Conservation (phyloP, 2,113 vertebrate genomes). For the Prunella fulvescens region DNA sequence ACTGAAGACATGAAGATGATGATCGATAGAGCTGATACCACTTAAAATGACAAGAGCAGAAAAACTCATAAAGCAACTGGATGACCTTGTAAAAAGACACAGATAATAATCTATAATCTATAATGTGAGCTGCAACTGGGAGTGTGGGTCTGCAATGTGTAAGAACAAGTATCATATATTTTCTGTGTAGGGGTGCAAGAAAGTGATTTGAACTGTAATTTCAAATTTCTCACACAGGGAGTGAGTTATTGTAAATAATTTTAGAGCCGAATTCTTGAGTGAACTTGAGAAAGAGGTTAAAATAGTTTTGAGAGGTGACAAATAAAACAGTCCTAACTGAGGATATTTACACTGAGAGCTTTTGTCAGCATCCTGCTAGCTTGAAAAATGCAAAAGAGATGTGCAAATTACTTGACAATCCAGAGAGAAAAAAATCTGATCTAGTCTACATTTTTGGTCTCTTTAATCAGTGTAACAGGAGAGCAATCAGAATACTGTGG, state of each 20-base stretch:
- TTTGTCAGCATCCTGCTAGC: background rate
- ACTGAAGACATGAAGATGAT: constrained; percentile 49
- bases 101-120: constrained; percentile 50
- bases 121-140: background rate
- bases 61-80: background rate
- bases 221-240: constrained; percentile 26
- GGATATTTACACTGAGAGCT: background rate
- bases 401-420: background rate
- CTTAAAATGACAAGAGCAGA: constrained; percentile 46
- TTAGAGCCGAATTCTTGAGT: background rate
- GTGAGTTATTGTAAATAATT: background rate
- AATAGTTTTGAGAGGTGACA: background rate
- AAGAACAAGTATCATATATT: background rate
- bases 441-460: background rate
- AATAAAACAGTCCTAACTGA: background rate
- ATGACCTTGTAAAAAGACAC: constrained; percentile 50
- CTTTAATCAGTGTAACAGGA: background rate
- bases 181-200: background rate
- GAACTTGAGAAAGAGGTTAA: background rate
- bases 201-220: constrained; percentile 19
- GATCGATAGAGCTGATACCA: constrained; percentile 38
- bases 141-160: background rate
- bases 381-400: background rate
- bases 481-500: background rate
- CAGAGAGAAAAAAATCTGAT: background rate